Evolutionary conservation across 1,140 invertebrate species (phyloP), one percentile per base, ranked within the genome.

Genomic region (Aporrectodea caliginosa): DNA sequence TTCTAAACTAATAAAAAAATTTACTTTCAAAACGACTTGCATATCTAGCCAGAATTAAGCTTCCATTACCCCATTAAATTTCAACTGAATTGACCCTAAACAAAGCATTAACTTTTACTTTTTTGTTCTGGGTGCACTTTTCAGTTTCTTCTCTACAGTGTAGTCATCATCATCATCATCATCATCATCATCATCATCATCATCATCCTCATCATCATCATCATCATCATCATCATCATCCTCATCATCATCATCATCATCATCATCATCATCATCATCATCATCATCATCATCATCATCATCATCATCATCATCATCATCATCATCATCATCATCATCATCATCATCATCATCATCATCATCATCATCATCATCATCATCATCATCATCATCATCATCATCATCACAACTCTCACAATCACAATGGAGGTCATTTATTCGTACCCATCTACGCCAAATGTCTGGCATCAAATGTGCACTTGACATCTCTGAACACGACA

Each of bases 161-260:
- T 81, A 73, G 70, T 83, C 82, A 78, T 82, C 81, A 73, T 84
- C 82, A n/a, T 81, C 77, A 34, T 81, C 81, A 81, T 82, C 83
- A 30, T 81, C 83, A 80, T 83, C 83, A 78, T 80, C 82, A 78
- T 83, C 83, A 78, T 84, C 83, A n/a, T 79, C 78, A 78, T 81
- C 81, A 16, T 82, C 79, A 43, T 79, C 81, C 33, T 78, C 69
- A 16, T 71, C 75, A 80, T 29, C 16, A 77, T 74, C 78, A 73
- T 73, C 69, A 34, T 78, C 70, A 35, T 78, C 1, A 69, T 76
- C 12, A 76, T 76, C 73, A 79, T 75, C 73, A 1, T 76, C 35
- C 43, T 27, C 16, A 69, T 58, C 43, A 34, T 35, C 78, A 76
- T 78, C 73, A 79, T 76, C 73, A 76, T 79, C 73, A 76, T 76